Conservation (phyloP, 2,797 vertebrate species). For the Tangara arthus region DNA sequence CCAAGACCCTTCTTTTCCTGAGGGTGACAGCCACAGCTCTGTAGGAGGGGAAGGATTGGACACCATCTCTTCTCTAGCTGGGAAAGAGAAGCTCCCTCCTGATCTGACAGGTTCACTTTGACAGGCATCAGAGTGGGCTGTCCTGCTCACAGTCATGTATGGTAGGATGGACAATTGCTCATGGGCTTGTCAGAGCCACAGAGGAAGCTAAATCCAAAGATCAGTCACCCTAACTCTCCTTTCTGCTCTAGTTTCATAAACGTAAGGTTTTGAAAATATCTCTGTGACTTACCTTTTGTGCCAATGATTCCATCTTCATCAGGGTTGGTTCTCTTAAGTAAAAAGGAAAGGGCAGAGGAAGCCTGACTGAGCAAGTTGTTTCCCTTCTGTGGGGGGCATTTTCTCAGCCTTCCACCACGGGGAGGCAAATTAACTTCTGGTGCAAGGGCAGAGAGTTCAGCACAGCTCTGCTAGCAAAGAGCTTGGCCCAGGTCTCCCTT, state of each 20-base stretch:
- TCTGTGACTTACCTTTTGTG: background rate
- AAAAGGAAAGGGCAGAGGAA: background rate
- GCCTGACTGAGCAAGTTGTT: background rate
- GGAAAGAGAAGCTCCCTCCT: background rate
- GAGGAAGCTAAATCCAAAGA: background rate
- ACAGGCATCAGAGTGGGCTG: background rate
- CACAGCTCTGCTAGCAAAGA: background rate
- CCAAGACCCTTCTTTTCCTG: background rate
- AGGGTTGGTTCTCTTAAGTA: background rate
- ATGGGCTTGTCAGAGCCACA: background rate
- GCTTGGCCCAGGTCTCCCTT: background rate
- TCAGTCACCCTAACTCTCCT: background rate
- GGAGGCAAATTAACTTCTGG: background rate
- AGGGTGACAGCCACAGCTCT: background rate
- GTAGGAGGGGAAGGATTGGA: background rate
- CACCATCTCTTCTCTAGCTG: background rate
- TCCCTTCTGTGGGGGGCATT: background rate
- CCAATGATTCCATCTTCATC: background rate
- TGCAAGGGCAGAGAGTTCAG: background rate
- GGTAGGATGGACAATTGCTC: background rate
- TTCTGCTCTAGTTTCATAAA: background rate
- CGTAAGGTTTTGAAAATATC: background rate
- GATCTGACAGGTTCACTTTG: background rate
- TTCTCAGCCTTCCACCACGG: background rate
- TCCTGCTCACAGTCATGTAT: background rate